Evolutionary conservation across 2,113 vertebrate species (phyloP), one percentile per base, ranked within the genome.

Genomic region (Carassius gibelio): DNA sequence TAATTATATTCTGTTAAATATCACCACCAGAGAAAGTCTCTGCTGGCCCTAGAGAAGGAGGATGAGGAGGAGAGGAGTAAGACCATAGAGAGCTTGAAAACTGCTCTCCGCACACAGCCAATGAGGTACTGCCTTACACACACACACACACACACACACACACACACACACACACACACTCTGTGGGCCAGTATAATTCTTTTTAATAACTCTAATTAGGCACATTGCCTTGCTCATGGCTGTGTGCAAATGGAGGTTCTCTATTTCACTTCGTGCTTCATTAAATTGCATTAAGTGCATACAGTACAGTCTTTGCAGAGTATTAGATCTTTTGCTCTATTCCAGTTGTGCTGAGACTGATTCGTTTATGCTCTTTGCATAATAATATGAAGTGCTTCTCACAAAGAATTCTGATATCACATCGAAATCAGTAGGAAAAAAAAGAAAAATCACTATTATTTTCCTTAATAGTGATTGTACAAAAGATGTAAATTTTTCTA

Each of bases 91-190:
- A 96, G 94, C 82, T 89, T 99, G 87, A 99, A 97, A 93, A 98
- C 97, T 2, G 97, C 97, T 15, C 93, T 99, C 71, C 90, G 97
- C 91, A 98, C 97, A 0, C 97, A 99, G 90, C 96, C 97, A 5
- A 99, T 99, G 96, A 97, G 97, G 97, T 95, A 84, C 34, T 4
- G 57, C 7, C 64, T 76, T 23, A 21, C 23, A n/a, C 80, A 68
- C n/a, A 3, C 11, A 59, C 77, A 61, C 55, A 59, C 15, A 4
- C 15, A 57, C 76, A 59, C 50, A 52, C 50, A 52, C 50, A 52
- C 14, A 52, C 13, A 14, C 45, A 52, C 50, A 52, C 4, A 52
- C 4, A 15, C 48, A 21, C 79, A 68, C n/a, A 5, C 17, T 48
- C 71, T 50, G 11, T 23, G 61, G 61, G 61, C 26, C 9, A 8